Evolutionary conservation across 1,140 invertebrate species (phyloP).

Genomic region (Solenopsis fugax): DNA sequence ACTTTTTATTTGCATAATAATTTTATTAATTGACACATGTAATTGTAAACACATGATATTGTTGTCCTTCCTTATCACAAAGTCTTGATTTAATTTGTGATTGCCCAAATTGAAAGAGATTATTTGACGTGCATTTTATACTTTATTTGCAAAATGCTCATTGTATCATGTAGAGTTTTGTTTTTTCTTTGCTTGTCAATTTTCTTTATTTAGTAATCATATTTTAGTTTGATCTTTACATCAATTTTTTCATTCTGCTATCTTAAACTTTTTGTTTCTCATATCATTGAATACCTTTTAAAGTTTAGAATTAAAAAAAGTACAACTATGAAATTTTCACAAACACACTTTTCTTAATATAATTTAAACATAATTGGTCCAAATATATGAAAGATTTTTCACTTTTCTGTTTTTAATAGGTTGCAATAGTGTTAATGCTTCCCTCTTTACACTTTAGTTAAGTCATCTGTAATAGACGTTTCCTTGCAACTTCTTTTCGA

Average conservation of each 20-base stretch:
- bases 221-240: neutral
- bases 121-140: slow-evolving; percentile 8
- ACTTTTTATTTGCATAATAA: neutral
- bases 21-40: neutral
- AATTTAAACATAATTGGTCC: neutral
- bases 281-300: slow-evolving; percentile 5
- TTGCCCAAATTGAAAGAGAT: neutral
- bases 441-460: slow-evolving; percentile 21
- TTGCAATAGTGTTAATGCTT: slow-evolving; percentile 19
- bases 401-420: slow-evolving; percentile 8
- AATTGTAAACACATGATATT: neutral
- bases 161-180: neutral
- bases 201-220: neutral
- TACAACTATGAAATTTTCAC: too few relatives aligned
- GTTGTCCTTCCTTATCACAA: neutral
- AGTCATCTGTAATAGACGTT: slow-evolving; percentile 51
- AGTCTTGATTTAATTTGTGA: neutral
- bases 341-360: neutral
- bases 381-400: neutral
- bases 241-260: neutral
- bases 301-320: neutral
- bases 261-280: neutral
- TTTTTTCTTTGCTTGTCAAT: neutral
- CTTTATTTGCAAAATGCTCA: slow-evolving; percentile 24
- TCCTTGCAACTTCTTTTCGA: slow-evolving; percentile 24